Percentiles rank a stretch among this genome's conserved stretches.
These are phyloP conservation scores for Chrosomus eos DNA, from an alignment of 2,797 vertebrate genomes.

Conservation along the genomic window DNA sequence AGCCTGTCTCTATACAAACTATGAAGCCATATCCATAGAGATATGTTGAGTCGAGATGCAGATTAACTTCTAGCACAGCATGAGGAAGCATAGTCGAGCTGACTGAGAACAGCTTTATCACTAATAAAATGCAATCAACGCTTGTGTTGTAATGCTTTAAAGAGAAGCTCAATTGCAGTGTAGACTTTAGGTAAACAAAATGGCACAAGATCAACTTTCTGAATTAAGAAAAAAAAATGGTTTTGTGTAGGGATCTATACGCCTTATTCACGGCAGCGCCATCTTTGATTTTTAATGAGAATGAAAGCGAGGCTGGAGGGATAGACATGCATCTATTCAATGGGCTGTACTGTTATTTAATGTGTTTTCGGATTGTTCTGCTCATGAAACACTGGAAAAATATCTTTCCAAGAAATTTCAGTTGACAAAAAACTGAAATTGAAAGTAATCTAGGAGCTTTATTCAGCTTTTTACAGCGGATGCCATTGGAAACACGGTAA, in stretches of 20 bases:
- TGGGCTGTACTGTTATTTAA: too few species aligned
- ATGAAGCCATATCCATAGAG: neutral
- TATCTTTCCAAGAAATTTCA: too few species aligned
- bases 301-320: too few species aligned
- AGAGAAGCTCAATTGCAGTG: neutral
- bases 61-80: neutral
- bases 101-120: neutral
- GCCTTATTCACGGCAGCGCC: too few species aligned
- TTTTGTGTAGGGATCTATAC: neutral
- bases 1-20: slow-evolving; percentile 3
- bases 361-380: too few species aligned
- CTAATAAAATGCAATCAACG: neutral
- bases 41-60: neutral
- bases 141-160: neutral
- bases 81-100: neutral
- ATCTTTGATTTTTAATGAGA: too few species aligned
- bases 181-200: neutral
- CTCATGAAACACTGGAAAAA: too few species aligned
- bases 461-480: too few species aligned
- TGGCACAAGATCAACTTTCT: neutral
- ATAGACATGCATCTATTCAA: too few species aligned
- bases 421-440: too few species aligned
- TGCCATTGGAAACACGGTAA: too few species aligned
- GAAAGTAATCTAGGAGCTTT: too few species aligned
- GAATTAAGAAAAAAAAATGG: neutral